Base-by-base conservation (phyloP, 2,797 vertebrate genomes). In the Sparus aurata region DNA sequence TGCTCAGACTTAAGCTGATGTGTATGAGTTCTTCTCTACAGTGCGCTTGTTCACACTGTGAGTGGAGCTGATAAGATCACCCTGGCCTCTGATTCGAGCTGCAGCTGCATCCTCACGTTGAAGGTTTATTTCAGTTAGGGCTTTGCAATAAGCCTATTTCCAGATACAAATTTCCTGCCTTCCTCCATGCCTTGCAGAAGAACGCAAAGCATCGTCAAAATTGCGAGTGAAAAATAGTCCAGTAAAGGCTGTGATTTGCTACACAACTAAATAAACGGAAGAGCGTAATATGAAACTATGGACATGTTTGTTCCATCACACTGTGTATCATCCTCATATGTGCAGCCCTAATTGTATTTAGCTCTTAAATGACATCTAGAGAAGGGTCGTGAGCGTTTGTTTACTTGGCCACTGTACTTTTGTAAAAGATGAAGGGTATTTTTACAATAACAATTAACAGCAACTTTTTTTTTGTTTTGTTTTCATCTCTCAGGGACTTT, bases 21-120 rank as follows among this genome's bases (percentile, higher is more conserved):
- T 74, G 49, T 52, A 27, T 65, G 57, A 55, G 22, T 65, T 63
- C 23, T 38, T 46, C n/a, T 71, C 43, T 15, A 2, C 23, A 54
- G 10, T 73, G 13, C 34, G 43, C 34, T 5, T 64, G 57, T 16
- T 65, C 16, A 8, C 60, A 18, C 16, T 62, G 65, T 67, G 41
- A 54, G 23, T 25, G 15, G 8, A 38, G 30, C 62, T 65, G 64
- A 54, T 54, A 20, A 66, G 22, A 30, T 23, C 7, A 7, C 41
- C 30, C 12, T 67, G 41, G 13, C 17, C 15, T 53, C 3, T 60
- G 25, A 58, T 50, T 12, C 0, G 2, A 45, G 34, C 45, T 64
- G 16, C 45, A 43, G 30, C 47, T 20, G 16, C 38, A 7, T 2
- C 46, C 16, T 61, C 8, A 25, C 57, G 71, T 11, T 69, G 53